Evolutionary conservation across 1,140 invertebrate genomes (phyloP).

Genomic region (Helicorthomorpha holstii): DNA sequence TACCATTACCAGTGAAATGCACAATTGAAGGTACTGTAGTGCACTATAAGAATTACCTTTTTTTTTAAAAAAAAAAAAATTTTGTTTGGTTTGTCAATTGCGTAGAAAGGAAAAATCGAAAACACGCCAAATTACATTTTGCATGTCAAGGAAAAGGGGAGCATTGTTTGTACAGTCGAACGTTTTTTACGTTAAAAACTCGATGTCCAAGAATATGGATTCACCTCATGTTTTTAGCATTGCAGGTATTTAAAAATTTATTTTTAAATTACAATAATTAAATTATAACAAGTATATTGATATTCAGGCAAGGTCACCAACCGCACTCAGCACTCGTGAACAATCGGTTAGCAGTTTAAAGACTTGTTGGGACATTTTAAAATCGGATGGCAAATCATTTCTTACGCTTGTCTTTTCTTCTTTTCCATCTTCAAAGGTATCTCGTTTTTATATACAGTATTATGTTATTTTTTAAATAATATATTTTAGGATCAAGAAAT

Average conservation of each 20-base stretch:
- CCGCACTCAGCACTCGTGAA: conserved; percentile 65
- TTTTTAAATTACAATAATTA: conserved; percentile 6
- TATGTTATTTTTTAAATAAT: background rate
- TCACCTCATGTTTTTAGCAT: conserved; percentile 84
- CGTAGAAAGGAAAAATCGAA: conserved; percentile 60
- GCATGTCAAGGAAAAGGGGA: conserved; percentile 66
- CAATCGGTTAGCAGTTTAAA: conserved; percentile 63
- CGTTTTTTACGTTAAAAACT: conserved; percentile 70
- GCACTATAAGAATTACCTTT: background rate
- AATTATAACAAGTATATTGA: conserved; percentile 5
- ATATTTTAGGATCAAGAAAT: conserved; percentile 56
- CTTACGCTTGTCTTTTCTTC: conserved; percentile 77
- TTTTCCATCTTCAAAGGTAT: conserved; percentile 68
- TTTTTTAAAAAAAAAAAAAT: background rate
- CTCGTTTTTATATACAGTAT: background rate
- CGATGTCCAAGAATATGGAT: conserved; percentile 77
- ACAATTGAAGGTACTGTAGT: conserved; percentile 58
- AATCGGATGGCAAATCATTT: conserved; percentile 75
- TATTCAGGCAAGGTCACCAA: conserved; percentile 48
- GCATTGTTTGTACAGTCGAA: conserved; percentile 74
- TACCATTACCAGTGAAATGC: conserved; percentile 78
- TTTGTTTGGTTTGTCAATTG: conserved; percentile 11
- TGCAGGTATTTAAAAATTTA: conserved; percentile 44
- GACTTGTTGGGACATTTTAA: conserved; percentile 83
- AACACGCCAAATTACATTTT: conserved; percentile 73